Percentiles rank a stretch among this genome's conserved stretches.
These are phyloP conservation scores for Acridotheres tristis DNA, from an alignment of 2,797 vertebrate genomes.

Conservation along the genomic window DNA sequence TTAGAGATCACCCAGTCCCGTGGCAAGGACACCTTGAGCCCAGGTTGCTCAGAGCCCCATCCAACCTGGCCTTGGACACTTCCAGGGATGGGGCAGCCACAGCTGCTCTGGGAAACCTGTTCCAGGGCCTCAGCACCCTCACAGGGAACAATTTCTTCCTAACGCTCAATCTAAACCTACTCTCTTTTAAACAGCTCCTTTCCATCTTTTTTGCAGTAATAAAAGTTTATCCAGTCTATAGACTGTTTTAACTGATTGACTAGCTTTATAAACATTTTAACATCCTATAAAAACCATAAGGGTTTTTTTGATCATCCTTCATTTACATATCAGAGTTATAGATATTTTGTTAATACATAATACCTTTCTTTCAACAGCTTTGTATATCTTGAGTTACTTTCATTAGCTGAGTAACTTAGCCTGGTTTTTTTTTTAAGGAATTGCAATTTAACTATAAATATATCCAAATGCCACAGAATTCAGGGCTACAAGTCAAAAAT, in stretches of 20 bases:
- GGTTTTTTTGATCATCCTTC: not conserved
- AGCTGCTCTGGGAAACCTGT: not conserved
- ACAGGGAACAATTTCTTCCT: not conserved
- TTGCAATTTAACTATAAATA: conserved; percentile 76
- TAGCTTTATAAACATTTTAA: not conserved
- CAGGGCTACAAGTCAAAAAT: conserved; percentile 76
- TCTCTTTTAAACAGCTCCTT: not conserved
- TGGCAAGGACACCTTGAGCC: not conserved
- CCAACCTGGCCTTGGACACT: rapidly evolving
- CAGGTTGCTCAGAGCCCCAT: rapidly evolving
- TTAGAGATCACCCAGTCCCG: not conserved
- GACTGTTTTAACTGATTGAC: not conserved
- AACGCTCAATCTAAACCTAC: rapidly evolving
- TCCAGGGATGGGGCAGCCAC: not conserved
- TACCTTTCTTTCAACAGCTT: conserved; percentile 6
- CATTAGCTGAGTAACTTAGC: conserved; percentile 66
- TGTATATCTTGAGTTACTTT: conserved; percentile 68
- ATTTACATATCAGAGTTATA: not conserved
- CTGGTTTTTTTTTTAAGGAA: conserved; percentile 68
- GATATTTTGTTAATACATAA: not conserved
- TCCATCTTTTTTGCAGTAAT: not conserved
- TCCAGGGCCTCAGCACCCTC: rapidly evolving
- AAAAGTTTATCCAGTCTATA: not conserved
- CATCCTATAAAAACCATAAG: not conserved
- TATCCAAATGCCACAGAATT: conserved; percentile 76